phyloP scores from a whole-genome alignment of 2,888 invertebrate species.

The Sphaerophoria taeniata region DNA sequence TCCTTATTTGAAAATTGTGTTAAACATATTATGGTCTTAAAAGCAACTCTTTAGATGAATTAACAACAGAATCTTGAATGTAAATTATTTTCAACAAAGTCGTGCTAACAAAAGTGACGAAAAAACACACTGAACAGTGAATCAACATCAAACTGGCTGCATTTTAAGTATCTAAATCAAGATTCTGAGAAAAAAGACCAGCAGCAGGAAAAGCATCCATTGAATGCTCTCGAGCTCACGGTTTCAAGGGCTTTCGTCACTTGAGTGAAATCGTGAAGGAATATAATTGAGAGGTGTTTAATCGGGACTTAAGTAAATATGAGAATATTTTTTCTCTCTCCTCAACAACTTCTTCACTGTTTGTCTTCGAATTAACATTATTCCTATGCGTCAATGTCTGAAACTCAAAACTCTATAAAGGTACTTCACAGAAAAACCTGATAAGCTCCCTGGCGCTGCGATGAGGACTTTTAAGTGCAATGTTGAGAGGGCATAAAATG shows the following conservation, averaged over 20 bases:
- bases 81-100: slow-evolving; percentile 70
- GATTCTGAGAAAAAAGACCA: slow-evolving; percentile 72
- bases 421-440: slow-evolving; percentile 43
- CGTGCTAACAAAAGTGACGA: slow-evolving; percentile 70
- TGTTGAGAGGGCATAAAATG: slow-evolving; percentile 42
- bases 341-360: slow-evolving; percentile 39
- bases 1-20: slow-evolving; percentile 64
- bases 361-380: slow-evolving; percentile 73
- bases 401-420: slow-evolving; percentile 23
- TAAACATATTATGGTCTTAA: slow-evolving; percentile 53
- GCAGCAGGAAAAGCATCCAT: slow-evolving; percentile 48
- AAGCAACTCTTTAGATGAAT: slow-evolving; percentile 61
- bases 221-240: slow-evolving; percentile 45
- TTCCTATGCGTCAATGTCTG: slow-evolving; percentile 60
- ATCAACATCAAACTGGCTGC: slow-evolving; percentile 59
- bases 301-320: slow-evolving; percentile 79
- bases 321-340: slow-evolving; percentile 69
- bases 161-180: slow-evolving; percentile 50
- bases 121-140: slow-evolving; percentile 41
- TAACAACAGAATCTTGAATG: slow-evolving; percentile 53
- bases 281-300: slow-evolving; percentile 83
- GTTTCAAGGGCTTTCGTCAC: slow-evolving; percentile 59
- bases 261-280: slow-evolving; percentile 70
- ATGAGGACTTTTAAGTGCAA: slow-evolving; percentile 49
- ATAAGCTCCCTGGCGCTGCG: slow-evolving; percentile 31